phyloP scores from a whole-genome alignment of 2,113 vertebrate species.

The Trematocara zebra region DNA sequence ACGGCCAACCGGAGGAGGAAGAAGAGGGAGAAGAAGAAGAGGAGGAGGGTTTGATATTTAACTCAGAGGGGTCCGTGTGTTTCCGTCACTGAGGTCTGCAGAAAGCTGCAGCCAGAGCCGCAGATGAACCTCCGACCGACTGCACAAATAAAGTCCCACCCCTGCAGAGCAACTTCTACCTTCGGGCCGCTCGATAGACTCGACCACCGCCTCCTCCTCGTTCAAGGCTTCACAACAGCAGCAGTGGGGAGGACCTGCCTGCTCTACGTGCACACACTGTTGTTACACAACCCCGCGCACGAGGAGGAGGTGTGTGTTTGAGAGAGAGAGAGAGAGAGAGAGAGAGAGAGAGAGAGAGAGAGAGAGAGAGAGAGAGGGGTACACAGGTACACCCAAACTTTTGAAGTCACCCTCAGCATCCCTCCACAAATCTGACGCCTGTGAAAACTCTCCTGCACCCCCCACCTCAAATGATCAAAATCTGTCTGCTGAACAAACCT shows the following conservation, averaged over 20 bases:
- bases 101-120: constrained; percentile 30
- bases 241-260: neutral
- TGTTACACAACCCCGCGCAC: constrained; percentile 27
- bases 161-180: constrained; percentile 71
- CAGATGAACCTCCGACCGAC: constrained; percentile 34
- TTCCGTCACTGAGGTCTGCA: neutral
- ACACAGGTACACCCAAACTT: constrained; percentile 10
- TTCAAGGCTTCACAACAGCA: constrained; percentile 23
- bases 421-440: neutral
- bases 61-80: neutral
- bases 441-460: neutral
- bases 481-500: neutral
- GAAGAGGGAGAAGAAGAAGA: neutral
- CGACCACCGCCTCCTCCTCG: constrained; percentile 21
- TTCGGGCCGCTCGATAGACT: constrained; percentile 5
- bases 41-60: neutral
- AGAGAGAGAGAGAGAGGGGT: neutral
- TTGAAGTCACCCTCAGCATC: neutral
- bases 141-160: constrained; percentile 70
- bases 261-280: neutral
- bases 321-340: neutral
- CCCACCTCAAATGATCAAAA: neutral
- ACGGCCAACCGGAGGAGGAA: neutral
- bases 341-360: neutral
- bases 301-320: neutral